phyloP scores from a whole-genome alignment of 1,140 invertebrate genomes.

The roundworm (Caenorhabditis elegans) region WBcel235 BX284603.4:2194501-2195000 shows the following conservation, averaged over 20 bases:
- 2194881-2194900: no score
- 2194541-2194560: neutral
- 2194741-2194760: neutral
- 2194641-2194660: constrained; percentile 11
- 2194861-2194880: no score
- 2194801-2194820: no score
- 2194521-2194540: constrained; percentile 32
- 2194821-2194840: no score
- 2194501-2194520: constrained; percentile 32
- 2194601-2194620: neutral
- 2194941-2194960: no score
- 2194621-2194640: constrained; percentile 26
- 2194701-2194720: neutral
- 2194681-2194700: neutral
- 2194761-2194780: neutral
- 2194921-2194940: no score
- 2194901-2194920: no score
- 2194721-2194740: neutral
- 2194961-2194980: no score
- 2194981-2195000: no score
- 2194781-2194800: no score
- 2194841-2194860: no score
- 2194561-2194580: constrained; percentile 14
- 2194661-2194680: constrained; percentile 35
- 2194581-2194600: constrained; percentile 22